Evolutionary conservation across 2,888 invertebrate genomes (phyloP), one percentile per base, ranked within the genome.

Genomic region (Hoplodrina blanda): DNA sequence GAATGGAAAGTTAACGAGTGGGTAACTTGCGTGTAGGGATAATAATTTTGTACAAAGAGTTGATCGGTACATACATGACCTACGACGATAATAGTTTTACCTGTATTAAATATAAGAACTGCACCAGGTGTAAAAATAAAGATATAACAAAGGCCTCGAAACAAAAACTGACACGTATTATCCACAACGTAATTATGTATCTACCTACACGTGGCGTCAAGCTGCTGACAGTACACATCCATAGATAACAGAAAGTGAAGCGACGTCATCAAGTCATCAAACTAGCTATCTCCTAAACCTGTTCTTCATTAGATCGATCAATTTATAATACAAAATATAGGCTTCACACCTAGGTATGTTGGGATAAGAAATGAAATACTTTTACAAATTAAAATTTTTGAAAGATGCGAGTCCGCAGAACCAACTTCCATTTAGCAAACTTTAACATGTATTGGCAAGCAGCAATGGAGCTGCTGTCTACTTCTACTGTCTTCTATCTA

Each of bases 1-100:
- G 91, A 94, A 92, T 94, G 94, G 94, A 95, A 95, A 94, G 94
- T 93, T 91, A 92, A 91, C 92, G 91, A 91, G 90, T 91, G 93
- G 92, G 93, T 92, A 93, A 92, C 60, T 53, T 56, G 65, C 62
- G 41, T 56, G 60, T 80, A 60, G 52, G 62, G 55, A 60, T 61
- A 76, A 87, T 90, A 89, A 88, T 86, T 86, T 88, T 69, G 86
- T 69, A 74, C 33, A 74, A 68, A 76, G 69, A 75, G 49, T 55
- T 65, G 70, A 49, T 64, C 57, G 46, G 69, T 69, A 70, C 19
- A 25, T 67, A 75, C 61, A 63, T 57, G 30, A 30, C 33, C 25
- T 69, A 67, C 41, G 61, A 59, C 64, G 67, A 81, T 66, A 76
- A 55, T 73, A 69, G 59, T 82, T 65, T 66, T 30, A 63, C 69